These are phyloP conservation scores for Tetramorium alpestre DNA, from an alignment of 1,140 invertebrate genomes.

Conservation along the genomic window DNA sequence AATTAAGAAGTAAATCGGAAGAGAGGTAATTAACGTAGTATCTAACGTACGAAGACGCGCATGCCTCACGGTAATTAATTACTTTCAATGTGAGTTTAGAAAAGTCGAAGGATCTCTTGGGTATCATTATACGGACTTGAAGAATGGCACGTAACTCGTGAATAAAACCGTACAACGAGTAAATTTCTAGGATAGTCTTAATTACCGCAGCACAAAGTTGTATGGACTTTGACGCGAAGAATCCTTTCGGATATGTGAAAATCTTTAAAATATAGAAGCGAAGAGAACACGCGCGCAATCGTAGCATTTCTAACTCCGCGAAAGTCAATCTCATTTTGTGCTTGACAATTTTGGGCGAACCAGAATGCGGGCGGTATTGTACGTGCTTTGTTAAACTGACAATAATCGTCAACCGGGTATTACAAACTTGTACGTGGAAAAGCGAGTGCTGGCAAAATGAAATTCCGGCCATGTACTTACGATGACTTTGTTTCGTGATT, in stretches of 20 bases:
- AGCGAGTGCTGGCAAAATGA: conserved; percentile 24
- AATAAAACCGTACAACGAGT: conserved; percentile 14
- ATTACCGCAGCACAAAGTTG: background rate
- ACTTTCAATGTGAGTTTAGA: conserved; percentile 46
- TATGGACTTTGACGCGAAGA: background rate
- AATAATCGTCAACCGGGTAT: conserved; percentile 30
- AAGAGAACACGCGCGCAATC: background rate
- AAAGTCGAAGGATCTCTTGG: conserved; percentile 15
- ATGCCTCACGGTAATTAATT: conserved; percentile 46
- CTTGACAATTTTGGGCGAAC: background rate
- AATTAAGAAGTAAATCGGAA: conserved; percentile 46
- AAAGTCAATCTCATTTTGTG: conserved; percentile 24
- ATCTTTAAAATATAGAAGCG: conserved; percentile 6
- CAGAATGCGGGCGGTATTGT: conserved; percentile 17
- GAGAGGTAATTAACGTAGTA: conserved; percentile 39
- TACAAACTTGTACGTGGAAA: conserved; percentile 24
- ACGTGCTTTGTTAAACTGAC: conserved; percentile 39
- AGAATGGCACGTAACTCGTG: conserved; percentile 28
- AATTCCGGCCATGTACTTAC: conserved; percentile 4
- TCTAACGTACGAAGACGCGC: conserved; percentile 17
- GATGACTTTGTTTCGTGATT: conserved; percentile 31
- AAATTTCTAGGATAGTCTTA: conserved; percentile 21
- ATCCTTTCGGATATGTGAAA: background rate
- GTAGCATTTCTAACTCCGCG: background rate
- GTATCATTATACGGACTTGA: conserved; percentile 3